Conservation (phyloP, 2,888 invertebrate species). For the Clivina fossor region DNA sequence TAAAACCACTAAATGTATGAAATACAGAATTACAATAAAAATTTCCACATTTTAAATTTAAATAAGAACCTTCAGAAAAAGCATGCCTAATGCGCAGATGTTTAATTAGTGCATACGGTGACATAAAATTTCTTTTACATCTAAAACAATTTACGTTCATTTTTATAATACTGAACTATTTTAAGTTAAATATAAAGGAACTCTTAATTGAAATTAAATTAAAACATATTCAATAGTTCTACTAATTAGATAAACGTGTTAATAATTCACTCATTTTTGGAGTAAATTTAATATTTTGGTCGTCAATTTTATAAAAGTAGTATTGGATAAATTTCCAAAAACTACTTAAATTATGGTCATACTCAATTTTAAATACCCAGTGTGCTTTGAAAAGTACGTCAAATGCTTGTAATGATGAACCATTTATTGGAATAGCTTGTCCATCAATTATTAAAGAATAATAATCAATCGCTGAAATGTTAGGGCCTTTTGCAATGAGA, state of each 20-base stretch:
- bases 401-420: too few relatives aligned
- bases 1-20: conserved; percentile 4
- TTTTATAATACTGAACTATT: neutral
- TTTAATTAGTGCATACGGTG: neutral
- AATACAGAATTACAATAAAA: neutral
- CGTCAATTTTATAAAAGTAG: conserved; percentile 4
- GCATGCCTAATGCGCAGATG: neutral
- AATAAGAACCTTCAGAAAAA: neutral
- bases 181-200: neutral
- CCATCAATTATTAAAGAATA: too few relatives aligned
- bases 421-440: too few relatives aligned
- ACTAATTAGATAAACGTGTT: neutral
- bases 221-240: neutral
- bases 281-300: neutral
- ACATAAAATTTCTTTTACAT: conserved; percentile 1
- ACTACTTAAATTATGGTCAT: neutral
- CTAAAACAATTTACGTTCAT: neutral
- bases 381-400: conserved; percentile 5
- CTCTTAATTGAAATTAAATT: neutral
- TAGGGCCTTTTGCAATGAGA: too few relatives aligned
- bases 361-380: neutral
- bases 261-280: conserved; percentile 3
- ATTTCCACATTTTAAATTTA: conserved; percentile 3
- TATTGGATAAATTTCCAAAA: conserved; percentile 3
- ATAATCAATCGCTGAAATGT: too few relatives aligned